Base-by-base conservation (phyloP, 2,888 invertebrate genomes). In the Merodon equestris region DNA sequence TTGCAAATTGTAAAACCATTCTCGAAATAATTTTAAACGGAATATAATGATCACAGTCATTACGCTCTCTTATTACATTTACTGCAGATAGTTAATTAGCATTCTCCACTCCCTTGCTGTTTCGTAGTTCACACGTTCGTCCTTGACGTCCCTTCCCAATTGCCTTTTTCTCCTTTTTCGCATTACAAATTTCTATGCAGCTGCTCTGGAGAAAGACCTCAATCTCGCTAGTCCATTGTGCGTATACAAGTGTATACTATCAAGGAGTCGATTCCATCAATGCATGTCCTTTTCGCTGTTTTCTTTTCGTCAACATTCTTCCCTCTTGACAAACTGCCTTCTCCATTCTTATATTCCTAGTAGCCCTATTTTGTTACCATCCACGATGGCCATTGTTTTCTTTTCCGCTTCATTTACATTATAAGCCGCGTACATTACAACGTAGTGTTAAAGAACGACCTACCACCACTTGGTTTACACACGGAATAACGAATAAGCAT, bases 271-370 rank as follows among this genome's bases (percentile, higher is more conserved):
- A 79, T 79, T 73, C 63, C 67, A 68, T 73, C 73, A 73, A 68
- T 74, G 58, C 71, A 64, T 76, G 77, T 73, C 68, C 77, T 73
- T 79, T 79, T 79, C 63, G 73, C 77, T 73, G 63, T 61, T 73
- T 67, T 44, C 38, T 44, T 47, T 63, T 27, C 57, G 44, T 58
- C 27, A 27, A 7, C 27, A n/a, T n/a, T 27, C 27, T 27, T 27
- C 27, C 7, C 27, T 27, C 27, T 27, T 27, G 27, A 27, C 2
- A 7, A 27, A 27, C 7, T 27, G 7, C 27, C 27, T 40, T 42
- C 47, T 15, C 38, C 15, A n/a, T 14, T 27, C 14, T 40, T 10
- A 44, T 27, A 4, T 27, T 27, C 27, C 3, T 27, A 13, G 17
- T 15, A 61, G 40, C 9, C 53, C 4, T 18, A 36, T 51, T 34